Evolutionary conservation across 1,140 invertebrate genomes (phyloP), one percentile per base, ranked within the genome.

Genomic region (Drosophila pruinosa): DNA sequence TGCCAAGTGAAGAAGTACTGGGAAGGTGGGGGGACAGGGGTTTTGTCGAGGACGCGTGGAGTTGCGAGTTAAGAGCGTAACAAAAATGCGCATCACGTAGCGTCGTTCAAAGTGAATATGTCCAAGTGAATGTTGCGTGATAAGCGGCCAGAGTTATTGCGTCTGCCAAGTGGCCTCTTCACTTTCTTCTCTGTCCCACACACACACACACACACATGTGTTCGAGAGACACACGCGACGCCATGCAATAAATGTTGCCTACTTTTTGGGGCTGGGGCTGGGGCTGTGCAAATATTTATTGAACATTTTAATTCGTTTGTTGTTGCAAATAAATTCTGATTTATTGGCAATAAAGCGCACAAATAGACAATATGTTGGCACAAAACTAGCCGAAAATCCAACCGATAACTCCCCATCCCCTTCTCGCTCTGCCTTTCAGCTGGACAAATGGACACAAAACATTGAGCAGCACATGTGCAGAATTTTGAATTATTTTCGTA

Each of bases 251-350:
- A 71, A 57, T 61, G 73, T 75, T 72, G 73, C 73, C 69, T 68
- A 68, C 69, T 72, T 72, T 63, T 38, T 59, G 53, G 62, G 50
- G 59, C 52, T 24, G 52, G 56, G 48, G 61, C 53, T 21, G 54
- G 54, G 57, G 68, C 82, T 86, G 78, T 80, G 72, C 90, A 83
- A 81, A 90, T 89, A 86, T 90, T 90, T 90, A 89, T 90, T 86
- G 89, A 90, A 89, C 89, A 88, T 90, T 90, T 90, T 90, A 90
- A 90, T 90, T 90, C 89, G 72, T 90, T 90, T 89, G 81, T 85
- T 86, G 89, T 90, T 88, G 89, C 85, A 89, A 90, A 90, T 90
- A 90, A 90, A 90, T 90, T 83, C 89, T 90, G 89, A 90, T 90
- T 90, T 90, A 90, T 90, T 90, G 89, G 83, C 73, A 90, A 90